These are phyloP conservation scores for Drosophila aldrichi DNA, from an alignment of 2,888 invertebrate species.

Conservation along the genomic window DNA sequence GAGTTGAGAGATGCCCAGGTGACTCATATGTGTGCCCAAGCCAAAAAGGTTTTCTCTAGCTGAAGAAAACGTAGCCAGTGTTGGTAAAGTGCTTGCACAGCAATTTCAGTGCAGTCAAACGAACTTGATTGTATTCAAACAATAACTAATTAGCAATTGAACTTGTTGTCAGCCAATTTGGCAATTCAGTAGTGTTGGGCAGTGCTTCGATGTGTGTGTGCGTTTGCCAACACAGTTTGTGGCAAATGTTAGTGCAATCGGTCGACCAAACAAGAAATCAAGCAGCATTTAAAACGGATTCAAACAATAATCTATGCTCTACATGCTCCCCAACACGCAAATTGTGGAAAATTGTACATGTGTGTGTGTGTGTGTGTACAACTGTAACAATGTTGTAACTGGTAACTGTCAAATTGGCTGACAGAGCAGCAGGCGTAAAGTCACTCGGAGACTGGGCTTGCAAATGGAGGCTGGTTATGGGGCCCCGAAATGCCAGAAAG, in stretches of 20 bases:
- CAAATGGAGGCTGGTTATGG: slow-evolving; percentile 38
- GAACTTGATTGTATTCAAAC: not conserved
- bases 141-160: slow-evolving; percentile 3
- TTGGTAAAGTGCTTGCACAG: not conserved
- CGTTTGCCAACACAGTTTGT: slow-evolving; percentile 26
- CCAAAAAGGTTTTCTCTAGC: not conserved
- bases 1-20: not conserved
- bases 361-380: slow-evolving; percentile 9
- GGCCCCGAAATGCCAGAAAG: slow-evolving; percentile 17
- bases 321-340: slow-evolving; percentile 27
- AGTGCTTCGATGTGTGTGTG: not conserved
- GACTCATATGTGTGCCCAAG: not conserved
- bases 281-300: slow-evolving; percentile 26
- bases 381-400: slow-evolving; percentile 69
- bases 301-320: slow-evolving; percentile 54
- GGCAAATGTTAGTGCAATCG: slow-evolving; percentile 17
- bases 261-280: slow-evolving; percentile 25
- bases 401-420: slow-evolving; percentile 74
- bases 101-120: not conserved
- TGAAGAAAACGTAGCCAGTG: not conserved
- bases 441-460: slow-evolving; percentile 13
- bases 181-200: slow-evolving; percentile 3
- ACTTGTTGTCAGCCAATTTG: not conserved
- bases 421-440: slow-evolving; percentile 47
- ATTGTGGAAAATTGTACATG: slow-evolving; percentile 29